A percentile compares a stretch with the other conserved stretches of the same genome.
Conservation (phyloP, 2,888 invertebrate species). For the Bruchidius siliquastri region DNA sequence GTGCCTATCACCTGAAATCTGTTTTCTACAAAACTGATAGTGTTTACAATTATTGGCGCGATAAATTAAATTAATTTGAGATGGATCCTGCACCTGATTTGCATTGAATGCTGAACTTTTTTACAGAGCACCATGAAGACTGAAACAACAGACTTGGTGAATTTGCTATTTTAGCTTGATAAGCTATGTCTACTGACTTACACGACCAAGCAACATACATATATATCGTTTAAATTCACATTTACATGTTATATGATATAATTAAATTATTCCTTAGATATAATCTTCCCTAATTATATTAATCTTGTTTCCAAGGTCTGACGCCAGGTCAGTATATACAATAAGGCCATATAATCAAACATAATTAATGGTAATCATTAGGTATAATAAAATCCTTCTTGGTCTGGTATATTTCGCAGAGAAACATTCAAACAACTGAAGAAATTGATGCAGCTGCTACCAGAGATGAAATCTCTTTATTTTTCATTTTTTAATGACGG, state of each 20-base stretch:
- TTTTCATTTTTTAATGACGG: not conserved
- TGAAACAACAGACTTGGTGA: too few relatives aligned
- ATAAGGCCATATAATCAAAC: not conserved
- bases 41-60: too few relatives aligned
- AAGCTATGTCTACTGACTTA: not conserved
- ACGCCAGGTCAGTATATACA: not conserved
- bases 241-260: not conserved
- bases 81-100: too few relatives aligned
- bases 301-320: not conserved
- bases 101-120: too few relatives aligned
- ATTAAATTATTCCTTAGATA: not conserved
- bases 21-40: too few relatives aligned
- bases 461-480: not conserved
- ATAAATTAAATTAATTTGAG: too few relatives aligned
- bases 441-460: not conserved
- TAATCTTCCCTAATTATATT: not conserved
- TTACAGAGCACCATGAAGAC: too few relatives aligned
- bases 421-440: not conserved
- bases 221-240: not conserved
- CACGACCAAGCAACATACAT: not conserved
- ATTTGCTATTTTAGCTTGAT: too few relatives aligned
- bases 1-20: too few relatives aligned
- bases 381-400: not conserved
- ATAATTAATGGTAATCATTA: not conserved
- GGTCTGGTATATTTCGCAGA: not conserved